These are phyloP conservation scores for Neodiprion pinetum DNA, from an alignment of 1,140 invertebrate species.

Conservation along the genomic window DNA sequence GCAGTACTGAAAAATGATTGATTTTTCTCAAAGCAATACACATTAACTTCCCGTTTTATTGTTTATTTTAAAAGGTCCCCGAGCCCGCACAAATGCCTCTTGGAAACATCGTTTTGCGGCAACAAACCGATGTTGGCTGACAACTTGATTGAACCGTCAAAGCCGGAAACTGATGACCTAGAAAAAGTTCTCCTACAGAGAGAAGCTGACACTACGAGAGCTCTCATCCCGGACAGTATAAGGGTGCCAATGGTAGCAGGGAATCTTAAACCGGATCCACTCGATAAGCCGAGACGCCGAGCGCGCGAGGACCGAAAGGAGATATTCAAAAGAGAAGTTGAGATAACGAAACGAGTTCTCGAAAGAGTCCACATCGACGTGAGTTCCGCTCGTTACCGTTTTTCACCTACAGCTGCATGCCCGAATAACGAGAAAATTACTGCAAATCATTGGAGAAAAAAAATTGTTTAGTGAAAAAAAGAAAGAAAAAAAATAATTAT, in stretches of 20 bases:
- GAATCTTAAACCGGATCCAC: constrained; percentile 55
- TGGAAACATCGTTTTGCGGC: constrained; percentile 90
- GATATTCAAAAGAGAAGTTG: constrained; percentile 60
- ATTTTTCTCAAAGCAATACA: constrained; percentile 5
- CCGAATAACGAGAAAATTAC: too few species aligned
- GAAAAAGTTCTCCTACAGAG: constrained; percentile 70
- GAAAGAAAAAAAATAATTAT: too few species aligned
- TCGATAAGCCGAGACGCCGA: constrained; percentile 54
- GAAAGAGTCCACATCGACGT: constrained; percentile 60
- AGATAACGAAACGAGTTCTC: constrained; percentile 59
- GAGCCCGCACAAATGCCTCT: constrained; percentile 85
- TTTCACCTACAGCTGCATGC: too few species aligned
- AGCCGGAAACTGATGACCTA: constrained; percentile 66
- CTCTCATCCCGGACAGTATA: constrained; percentile 57
- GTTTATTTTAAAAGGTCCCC: constrained; percentile 70
- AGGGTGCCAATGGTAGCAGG: constrained; percentile 55
- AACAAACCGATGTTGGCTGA: constrained; percentile 68
- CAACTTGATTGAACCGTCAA: constrained; percentile 54
- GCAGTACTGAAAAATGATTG: not conserved
- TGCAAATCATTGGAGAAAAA: too few species aligned
- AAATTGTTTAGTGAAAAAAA: too few species aligned
- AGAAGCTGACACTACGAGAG: constrained; percentile 59
- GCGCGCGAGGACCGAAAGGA: constrained; percentile 59
- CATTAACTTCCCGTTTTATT: not conserved
- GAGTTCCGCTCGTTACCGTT: constrained; percentile 9